Evolutionary conservation across 2,113 vertebrate species (phyloP).

Genomic region (Apodemus speciosus): DNA sequence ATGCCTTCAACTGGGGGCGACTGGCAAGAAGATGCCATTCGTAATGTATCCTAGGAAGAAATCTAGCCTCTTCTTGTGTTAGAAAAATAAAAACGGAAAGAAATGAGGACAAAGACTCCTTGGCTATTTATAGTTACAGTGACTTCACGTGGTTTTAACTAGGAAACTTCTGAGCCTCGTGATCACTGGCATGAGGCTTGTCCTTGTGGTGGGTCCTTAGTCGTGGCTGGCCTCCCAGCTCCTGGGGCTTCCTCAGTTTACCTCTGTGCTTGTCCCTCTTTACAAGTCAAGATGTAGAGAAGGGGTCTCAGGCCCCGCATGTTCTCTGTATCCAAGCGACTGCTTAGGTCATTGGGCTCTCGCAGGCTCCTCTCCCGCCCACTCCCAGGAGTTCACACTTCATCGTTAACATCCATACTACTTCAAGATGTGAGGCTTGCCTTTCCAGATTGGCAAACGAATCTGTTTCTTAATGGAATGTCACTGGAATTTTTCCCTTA

Average conservation of each 20-base stretch:
- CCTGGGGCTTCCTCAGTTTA: neutral
- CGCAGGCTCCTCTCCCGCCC: neutral
- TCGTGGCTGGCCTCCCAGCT: neutral
- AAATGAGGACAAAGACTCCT: neutral
- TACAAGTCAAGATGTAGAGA: conserved; percentile 44
- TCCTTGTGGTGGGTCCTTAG: neutral
- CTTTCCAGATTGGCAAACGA: conserved; percentile 11
- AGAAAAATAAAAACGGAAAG: conserved; percentile 45
- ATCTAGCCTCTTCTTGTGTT: neutral
- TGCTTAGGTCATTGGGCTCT: neutral
- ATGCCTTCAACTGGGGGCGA: neutral
- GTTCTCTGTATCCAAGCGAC: conserved; percentile 62
- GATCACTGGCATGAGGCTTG: neutral
- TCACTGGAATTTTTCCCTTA: conserved; percentile 33
- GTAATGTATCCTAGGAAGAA: neutral
- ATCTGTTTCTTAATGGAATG: conserved; percentile 43
- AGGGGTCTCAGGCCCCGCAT: conserved; percentile 62
- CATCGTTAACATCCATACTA: conserved; percentile 34
- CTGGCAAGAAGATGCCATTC: neutral
- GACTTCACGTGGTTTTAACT: conserved; percentile 12
- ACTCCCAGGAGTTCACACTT: conserved; percentile 55
- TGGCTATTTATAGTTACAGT: neutral
- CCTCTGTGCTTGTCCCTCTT: neutral
- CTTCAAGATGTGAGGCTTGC: conserved; percentile 57
- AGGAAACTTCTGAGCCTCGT: neutral